Conservation (phyloP, 2,797 vertebrate species). For the Lycodopsis pacificus region DNA sequence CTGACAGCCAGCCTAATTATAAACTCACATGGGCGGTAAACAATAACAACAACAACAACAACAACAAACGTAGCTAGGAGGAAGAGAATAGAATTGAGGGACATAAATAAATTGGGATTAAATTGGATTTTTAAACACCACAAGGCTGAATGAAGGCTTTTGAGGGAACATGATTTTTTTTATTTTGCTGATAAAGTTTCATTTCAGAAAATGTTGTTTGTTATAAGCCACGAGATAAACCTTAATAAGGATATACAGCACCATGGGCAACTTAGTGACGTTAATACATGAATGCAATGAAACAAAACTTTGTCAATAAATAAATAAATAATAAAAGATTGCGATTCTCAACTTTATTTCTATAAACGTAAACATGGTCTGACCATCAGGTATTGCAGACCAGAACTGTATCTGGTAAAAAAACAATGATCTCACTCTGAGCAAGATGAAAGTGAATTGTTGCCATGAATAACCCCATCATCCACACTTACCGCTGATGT, state of each 20-base stretch:
- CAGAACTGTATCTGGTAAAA: accelerated
- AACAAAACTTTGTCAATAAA: not conserved
- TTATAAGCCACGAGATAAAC: not conserved
- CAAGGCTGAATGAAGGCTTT: not conserved
- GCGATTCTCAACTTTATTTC: not conserved
- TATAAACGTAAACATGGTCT: not conserved
- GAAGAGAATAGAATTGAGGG: not conserved
- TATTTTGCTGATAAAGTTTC: not conserved
- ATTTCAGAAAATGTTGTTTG: not conserved
- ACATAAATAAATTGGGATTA: no score
- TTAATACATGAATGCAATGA: not conserved
- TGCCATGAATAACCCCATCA: not conserved
- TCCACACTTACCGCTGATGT: conserved; percentile 53
- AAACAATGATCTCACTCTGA: not conserved
- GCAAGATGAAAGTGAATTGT: not conserved
- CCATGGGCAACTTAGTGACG: not conserved
- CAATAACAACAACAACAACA: conserved; percentile 76
- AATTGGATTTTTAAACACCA: not conserved
- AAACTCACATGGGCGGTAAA: conserved; percentile 71
- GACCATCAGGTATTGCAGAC: not conserved
- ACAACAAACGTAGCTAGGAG: conserved; percentile 47
- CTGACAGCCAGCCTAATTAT: conserved; percentile 71
- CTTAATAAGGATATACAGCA: not conserved
- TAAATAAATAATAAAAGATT: no score
- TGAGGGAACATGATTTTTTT: not conserved